A percentile compares a stretch with the other conserved stretches of the same genome.
Evolutionary conservation across 2,888 invertebrate species (phyloP).

Genomic region (Eugnorisma glareosa): DNA sequence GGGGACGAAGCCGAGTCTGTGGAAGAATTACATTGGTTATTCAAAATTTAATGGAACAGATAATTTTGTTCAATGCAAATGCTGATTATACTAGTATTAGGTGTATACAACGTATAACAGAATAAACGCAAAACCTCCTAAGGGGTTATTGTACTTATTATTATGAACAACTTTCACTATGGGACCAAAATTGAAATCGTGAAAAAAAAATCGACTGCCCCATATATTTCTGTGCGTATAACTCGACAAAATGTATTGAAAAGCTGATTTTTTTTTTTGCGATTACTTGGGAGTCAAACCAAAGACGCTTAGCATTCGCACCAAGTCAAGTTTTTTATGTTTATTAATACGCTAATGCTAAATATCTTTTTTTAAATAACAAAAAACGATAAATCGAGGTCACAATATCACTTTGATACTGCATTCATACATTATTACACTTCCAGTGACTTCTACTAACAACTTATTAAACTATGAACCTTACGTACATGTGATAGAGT

Average conservation of each 20-base stretch:
- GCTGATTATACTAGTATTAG: too few species aligned
- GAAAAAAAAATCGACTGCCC: too few species aligned
- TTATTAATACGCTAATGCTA: not conserved
- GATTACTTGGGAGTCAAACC: not conserved
- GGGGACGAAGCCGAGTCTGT: slow-evolving; percentile 95
- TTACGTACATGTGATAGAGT: slow-evolving; percentile 4
- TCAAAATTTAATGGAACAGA: not conserved
- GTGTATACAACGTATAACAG: too few species aligned
- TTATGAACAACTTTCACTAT: too few species aligned
- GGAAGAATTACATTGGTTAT: slow-evolving; percentile 3
- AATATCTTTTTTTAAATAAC: not conserved
- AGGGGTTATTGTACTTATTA: too few species aligned
- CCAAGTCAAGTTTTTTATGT: not conserved
- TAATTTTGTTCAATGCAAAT: not conserved
- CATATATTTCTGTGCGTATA: too few species aligned
- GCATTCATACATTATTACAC: slow-evolving; percentile 11
- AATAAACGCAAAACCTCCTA: too few species aligned
- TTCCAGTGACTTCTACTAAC: not conserved
- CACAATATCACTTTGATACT: slow-evolving; percentile 6
- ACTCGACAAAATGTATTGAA: too few species aligned
- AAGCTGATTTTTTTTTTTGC: too few species aligned
- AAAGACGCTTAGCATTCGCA: not conserved
- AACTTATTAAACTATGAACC: slow-evolving; percentile 5
- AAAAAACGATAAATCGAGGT: slow-evolving; percentile 39
- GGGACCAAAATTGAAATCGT: too few species aligned